Conservation (phyloP, 2,888 invertebrate genomes). For the Caenorhabditis virilis region DNA sequence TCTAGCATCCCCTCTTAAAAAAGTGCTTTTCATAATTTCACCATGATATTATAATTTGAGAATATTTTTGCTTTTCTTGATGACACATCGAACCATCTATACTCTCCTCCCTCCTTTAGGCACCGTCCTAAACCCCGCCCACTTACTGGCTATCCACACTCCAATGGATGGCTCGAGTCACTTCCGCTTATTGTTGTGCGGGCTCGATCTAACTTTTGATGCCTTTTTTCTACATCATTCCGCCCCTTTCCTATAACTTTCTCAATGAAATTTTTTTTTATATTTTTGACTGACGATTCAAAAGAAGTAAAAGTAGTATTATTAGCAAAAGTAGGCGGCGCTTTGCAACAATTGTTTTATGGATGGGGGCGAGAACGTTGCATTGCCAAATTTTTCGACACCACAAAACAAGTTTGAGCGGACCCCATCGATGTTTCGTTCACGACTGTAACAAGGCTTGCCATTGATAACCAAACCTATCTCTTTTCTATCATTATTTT, state of each 20-base stretch:
- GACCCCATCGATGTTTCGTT: not conserved
- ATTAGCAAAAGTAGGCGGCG: not conserved
- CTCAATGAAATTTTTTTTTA: conserved; percentile 2
- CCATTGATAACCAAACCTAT: not conserved
- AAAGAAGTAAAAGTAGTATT: not conserved
- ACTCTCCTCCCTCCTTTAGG: no score
- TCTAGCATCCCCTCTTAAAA: no score
- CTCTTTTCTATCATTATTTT: not conserved
- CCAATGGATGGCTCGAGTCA: no score
- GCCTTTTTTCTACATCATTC: not conserved
- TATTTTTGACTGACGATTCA: not conserved
- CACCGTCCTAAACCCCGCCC: no score
- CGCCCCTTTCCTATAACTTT: not conserved
- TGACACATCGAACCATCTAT: no score
- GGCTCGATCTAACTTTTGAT: no score
- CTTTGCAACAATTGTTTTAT: conserved; percentile 6
- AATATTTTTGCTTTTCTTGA: no score
- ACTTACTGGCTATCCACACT: no score
- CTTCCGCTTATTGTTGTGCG: no score
- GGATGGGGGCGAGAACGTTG: not conserved
- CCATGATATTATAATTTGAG: no score
- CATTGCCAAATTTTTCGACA: not conserved
- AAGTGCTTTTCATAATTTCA: no score
- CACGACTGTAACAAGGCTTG: not conserved
- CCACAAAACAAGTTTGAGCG: conserved; percentile 4